Conservation (phyloP, 2,797 vertebrate genomes). For the Microtus agrestis region DNA sequence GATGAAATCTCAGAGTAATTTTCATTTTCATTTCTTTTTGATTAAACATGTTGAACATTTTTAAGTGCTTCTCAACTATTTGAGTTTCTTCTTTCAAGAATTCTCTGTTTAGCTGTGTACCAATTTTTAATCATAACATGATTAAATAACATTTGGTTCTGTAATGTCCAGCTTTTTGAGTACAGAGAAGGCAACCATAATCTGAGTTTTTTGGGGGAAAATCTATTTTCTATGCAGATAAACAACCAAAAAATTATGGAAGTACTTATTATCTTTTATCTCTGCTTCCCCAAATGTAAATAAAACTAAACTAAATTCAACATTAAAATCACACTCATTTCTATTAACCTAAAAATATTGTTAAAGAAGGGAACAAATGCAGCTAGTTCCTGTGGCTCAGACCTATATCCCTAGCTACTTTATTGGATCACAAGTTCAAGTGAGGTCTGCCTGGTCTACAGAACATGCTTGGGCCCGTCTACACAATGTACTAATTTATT, state of each 20-base stretch:
- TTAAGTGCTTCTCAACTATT: not conserved
- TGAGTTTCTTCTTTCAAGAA: not conserved
- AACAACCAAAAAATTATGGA: not conserved
- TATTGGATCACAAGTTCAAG: not conserved
- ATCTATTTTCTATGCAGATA: not conserved
- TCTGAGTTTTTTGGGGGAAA: not conserved
- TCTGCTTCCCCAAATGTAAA: not conserved
- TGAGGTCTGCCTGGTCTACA: too few relatives aligned
- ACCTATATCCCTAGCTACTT: not conserved
- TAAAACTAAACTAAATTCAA: not conserved
- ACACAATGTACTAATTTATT: not conserved
- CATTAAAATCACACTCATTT: not conserved
- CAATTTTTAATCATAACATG: not conserved
- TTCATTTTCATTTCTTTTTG: not conserved
- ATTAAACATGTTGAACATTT: not conserved
- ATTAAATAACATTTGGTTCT: not conserved
- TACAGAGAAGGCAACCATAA: not conserved
- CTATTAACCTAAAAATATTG: not conserved
- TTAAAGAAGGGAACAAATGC: not conserved
- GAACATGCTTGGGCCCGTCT: fast-evolving
- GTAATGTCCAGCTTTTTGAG: not conserved
- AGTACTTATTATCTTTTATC: not conserved
- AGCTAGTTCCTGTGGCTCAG: not conserved
- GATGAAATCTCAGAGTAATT: not conserved
- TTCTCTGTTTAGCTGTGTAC: not conserved